Conservation (phyloP, 2,888 invertebrate species). For the Cantharis flavilabris region DNA sequence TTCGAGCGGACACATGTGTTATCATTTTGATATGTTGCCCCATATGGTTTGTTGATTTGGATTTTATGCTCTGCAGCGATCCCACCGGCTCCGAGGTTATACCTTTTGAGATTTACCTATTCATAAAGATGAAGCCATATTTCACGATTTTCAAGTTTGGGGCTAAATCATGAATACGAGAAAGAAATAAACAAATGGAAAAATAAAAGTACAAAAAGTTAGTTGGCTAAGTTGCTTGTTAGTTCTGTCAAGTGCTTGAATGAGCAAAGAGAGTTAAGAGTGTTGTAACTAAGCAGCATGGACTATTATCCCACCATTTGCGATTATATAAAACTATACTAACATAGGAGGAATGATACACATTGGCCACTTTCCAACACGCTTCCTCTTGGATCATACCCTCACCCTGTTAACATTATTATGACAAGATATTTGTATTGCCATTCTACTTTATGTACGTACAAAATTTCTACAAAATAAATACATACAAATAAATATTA, state of each 20-base stretch:
- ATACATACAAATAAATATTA: slow-evolving; percentile 21
- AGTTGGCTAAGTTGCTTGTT: slow-evolving; percentile 21
- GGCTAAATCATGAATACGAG: slow-evolving; percentile 20
- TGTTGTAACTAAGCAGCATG: slow-evolving; percentile 43
- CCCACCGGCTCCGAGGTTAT: slow-evolving; percentile 44
- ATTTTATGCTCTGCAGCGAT: slow-evolving; percentile 49
- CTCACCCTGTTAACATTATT: slow-evolving; percentile 16
- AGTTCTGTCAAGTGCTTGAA: slow-evolving; percentile 20
- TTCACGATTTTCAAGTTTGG: slow-evolving; percentile 25
- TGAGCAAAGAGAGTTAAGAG: slow-evolving; percentile 30
- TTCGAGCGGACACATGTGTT: slow-evolving; percentile 41
- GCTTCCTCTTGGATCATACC: slow-evolving; percentile 43
- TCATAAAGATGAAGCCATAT: slow-evolving; percentile 42
- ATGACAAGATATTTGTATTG: slow-evolving; percentile 29
- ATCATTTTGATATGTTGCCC: slow-evolving; percentile 42
- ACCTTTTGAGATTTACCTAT: slow-evolving; percentile 50
- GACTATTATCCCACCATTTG: slow-evolving; percentile 45
- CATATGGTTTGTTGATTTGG: slow-evolving; percentile 48
- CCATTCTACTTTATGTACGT: slow-evolving; percentile 14
- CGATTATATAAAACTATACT: slow-evolving; percentile 43
- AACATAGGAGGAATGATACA: slow-evolving; percentile 41
- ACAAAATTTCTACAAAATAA: slow-evolving; percentile 11
- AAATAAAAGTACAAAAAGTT: slow-evolving; percentile 18
- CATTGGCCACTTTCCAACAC: slow-evolving; percentile 51
- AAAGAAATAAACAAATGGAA: slow-evolving; percentile 6